These are phyloP conservation scores for Epinotia ramella DNA, from an alignment of 2,888 invertebrate species.

Conservation along the genomic window DNA sequence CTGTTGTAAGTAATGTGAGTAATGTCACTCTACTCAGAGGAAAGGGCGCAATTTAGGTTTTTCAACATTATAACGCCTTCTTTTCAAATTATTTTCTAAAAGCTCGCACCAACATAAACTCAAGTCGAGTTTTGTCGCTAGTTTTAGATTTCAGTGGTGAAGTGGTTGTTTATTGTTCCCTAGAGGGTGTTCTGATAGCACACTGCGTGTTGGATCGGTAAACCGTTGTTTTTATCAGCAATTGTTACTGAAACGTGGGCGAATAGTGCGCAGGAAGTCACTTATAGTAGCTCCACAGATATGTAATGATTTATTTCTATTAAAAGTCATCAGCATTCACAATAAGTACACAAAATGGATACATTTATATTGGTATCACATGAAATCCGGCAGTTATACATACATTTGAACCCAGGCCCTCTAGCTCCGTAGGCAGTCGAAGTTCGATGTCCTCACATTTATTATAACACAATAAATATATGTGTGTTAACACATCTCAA, in stretches of 20 bases:
- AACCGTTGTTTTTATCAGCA: neutral
- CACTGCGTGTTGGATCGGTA: neutral
- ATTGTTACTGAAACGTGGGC: neutral
- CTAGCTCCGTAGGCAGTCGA: no score
- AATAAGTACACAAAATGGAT: no score
- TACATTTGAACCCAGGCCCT: no score
- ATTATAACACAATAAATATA: no score
- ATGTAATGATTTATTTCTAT: neutral
- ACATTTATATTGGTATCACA: no score
- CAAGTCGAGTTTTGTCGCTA: neutral
- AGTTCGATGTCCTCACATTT: no score
- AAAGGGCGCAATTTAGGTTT: neutral
- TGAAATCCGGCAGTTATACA: no score
- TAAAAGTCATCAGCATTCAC: neutral
- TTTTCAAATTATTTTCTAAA: neutral
- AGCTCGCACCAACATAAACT: neutral
- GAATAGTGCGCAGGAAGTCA: neutral
- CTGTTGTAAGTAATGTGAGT: conserved; percentile 2
- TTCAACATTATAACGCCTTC: neutral
- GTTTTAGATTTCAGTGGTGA: neutral
- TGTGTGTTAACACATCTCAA: no score
- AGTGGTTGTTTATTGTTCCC: neutral
- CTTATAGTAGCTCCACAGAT: neutral
- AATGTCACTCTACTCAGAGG: neutral
- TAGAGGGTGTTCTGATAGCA: neutral